Evolutionary conservation across 2,888 invertebrate genomes (phyloP), one percentile per base, ranked within the genome.

Genomic region (Ischnus inquisitorius): DNA sequence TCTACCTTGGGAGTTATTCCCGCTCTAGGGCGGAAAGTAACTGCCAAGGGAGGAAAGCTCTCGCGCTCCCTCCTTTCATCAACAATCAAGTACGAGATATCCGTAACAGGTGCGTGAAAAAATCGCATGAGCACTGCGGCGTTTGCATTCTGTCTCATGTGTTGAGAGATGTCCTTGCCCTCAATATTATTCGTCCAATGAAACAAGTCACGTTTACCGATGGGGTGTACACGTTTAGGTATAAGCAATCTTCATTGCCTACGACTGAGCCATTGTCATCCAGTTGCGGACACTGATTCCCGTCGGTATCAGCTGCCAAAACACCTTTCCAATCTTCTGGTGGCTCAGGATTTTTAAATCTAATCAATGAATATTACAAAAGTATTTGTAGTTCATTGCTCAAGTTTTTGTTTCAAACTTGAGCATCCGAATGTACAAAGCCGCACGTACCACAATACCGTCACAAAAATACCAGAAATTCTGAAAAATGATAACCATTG

Each of bases 291-390:
- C 88, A 89, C 14, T 62, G 16, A 1, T 65, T 65, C 5, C 62
- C 72, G 25, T 84, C 78, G 6, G 41, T 67, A 14, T 80, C 10
- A 12, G 88, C 87, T 4, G n/a, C 1, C 1, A 85, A 46, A 3
- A 46, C 76, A 3, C 69, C 80, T 0, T 19, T 25, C 88, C 87
- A 87, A 3, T 78, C 28, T n/a, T 80, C 64, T n/a, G 68, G 79
- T 41, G 87, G 79, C 22, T 67, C 54, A 10, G 88, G 87, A 77
- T 25, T 75, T n/a, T 12, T 46, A 60, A 89, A 89, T 80, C 88
- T 88, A 51, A n/a, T 28, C 28, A 68, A 68, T 68, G 8, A 3
- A 46, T 4, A 2, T 46, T 16, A 16, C 28, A 48, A n/a, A n/a
- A n/a, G n/a, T n/a, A n/a, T n/a, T n/a, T n/a, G n/a, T n/a, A n/a